Evolutionary conservation across 2,113 vertebrate species (phyloP).

Genomic region (Microtus pennsylvanicus): DNA sequence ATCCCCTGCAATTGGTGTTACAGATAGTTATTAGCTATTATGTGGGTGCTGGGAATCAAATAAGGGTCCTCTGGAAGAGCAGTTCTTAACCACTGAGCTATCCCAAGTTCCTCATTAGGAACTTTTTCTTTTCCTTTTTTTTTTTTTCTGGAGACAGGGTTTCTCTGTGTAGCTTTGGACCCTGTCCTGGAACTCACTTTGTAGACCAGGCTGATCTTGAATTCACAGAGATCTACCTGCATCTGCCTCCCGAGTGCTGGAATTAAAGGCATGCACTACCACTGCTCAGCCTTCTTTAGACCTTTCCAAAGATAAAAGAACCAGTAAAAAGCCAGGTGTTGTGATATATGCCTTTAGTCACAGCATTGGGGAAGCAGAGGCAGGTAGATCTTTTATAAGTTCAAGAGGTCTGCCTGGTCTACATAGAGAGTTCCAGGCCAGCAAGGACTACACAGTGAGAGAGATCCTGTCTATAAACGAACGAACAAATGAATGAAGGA

Average conservation of each 20-base stretch:
- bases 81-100: not conserved
- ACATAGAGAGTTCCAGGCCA: not conserved
- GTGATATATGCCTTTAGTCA: not conserved
- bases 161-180: too few relatives aligned
- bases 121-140: too few relatives aligned
- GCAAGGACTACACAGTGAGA: not conserved
- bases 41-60: not conserved
- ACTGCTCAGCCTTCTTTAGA: not conserved
- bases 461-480: not conserved
- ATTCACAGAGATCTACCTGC: too few relatives aligned
- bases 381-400: not conserved
- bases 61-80: not conserved
- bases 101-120: not conserved
- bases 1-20: not conserved
- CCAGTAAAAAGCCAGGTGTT: not conserved
- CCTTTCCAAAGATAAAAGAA: not conserved
- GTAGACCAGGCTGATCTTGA: too few relatives aligned
- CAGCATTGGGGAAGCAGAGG: not conserved
- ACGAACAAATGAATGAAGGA: not conserved
- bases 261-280: too few relatives aligned
- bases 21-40: not conserved
- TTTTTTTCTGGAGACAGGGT: too few relatives aligned
- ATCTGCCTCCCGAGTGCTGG: too few relatives aligned
- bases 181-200: too few relatives aligned
- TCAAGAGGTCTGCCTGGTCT: not conserved